A percentile compares a stretch with the other conserved stretches of the same genome.
Evolutionary conservation across 2,797 vertebrate species (phyloP).

Genomic region (Tapera naevia): DNA sequence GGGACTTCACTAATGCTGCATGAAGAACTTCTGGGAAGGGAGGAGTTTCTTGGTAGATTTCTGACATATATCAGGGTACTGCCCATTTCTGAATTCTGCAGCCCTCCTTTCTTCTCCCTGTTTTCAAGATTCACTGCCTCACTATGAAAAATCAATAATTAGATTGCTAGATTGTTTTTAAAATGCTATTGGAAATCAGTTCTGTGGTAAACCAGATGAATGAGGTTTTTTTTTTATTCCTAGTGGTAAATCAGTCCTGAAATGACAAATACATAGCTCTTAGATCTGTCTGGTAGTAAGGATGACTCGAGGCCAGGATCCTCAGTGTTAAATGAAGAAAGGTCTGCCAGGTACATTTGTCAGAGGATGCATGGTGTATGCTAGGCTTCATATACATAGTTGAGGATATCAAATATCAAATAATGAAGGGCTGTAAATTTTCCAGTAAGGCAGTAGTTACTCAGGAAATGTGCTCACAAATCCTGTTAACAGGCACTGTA

Average conservation of each 20-base stretch:
- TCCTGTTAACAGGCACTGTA: background rate
- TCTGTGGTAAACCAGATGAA: background rate
- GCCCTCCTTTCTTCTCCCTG: background rate
- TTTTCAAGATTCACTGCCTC: background rate
- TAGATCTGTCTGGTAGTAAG: background rate
- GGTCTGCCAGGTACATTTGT: background rate
- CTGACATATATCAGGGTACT: background rate
- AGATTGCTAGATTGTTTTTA: background rate
- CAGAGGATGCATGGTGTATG: background rate
- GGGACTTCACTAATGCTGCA: background rate
- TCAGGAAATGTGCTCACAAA: slow-evolving; percentile 53
- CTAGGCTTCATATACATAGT: background rate
- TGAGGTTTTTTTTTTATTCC: background rate
- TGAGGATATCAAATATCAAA: background rate
- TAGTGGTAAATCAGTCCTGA: background rate
- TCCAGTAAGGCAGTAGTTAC: background rate
- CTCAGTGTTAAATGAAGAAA: background rate
- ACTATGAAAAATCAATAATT: background rate
- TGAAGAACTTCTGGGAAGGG: background rate
- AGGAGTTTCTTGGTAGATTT: background rate
- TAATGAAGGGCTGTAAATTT: slow-evolving; percentile 48
- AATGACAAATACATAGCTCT: background rate
- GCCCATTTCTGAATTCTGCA: background rate
- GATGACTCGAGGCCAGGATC: background rate
- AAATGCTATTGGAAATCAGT: background rate